Evolutionary conservation across 2,888 invertebrate genomes (phyloP), one percentile per base, ranked within the genome.

Genomic region (Geotrupes spiniger): DNA sequence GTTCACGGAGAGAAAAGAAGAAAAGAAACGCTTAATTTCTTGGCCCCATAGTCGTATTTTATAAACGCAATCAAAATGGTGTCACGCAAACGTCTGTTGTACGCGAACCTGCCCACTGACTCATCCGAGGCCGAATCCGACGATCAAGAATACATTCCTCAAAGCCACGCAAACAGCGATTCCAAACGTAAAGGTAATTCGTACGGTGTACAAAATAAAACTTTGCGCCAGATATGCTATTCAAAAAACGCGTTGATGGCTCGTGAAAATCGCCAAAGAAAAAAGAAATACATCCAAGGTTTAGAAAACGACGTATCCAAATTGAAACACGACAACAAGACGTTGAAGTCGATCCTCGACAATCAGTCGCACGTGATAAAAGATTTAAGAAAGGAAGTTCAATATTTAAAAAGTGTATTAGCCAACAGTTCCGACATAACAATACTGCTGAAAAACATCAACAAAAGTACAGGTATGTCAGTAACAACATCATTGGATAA

Each of bases 221-320:
- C 14, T 11, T 11, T 15, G 12, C 33, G 33, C 2, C 12, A 8
- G 33, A 70, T 66, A 57, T 76, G 76, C 52, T 70, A 73, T 10
- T 75, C 76, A 6, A 73, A 76, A 54, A 84, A 83, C 64, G 84
- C 83, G 0, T 60, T 81, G 25, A 74, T 82, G 69, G 84, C 84
- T 1, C 70, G 83, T 2, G 79, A 81, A 60, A 84, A 83, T 62
- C 74, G 84, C 1, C 73, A 77, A 1, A 77, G 74, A 36, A 84
- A 84, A 59, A 84, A 84, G 62, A 74, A 76, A 25, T 78, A 83
- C 58, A 57, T 83, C 12, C 74, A 79, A 47, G 74, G 72, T 10
- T 70, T 83, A 10, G 83, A 83, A 61, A 72, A 68, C 17, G 75
- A 78, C 52, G 62, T 80, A 0, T 58, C 68, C 1, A 62, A 68